Percentiles rank a stretch among this genome's conserved stretches.
Conservation (phyloP, 2,113 vertebrate genomes). For the Laticauda colubrina region DNA sequence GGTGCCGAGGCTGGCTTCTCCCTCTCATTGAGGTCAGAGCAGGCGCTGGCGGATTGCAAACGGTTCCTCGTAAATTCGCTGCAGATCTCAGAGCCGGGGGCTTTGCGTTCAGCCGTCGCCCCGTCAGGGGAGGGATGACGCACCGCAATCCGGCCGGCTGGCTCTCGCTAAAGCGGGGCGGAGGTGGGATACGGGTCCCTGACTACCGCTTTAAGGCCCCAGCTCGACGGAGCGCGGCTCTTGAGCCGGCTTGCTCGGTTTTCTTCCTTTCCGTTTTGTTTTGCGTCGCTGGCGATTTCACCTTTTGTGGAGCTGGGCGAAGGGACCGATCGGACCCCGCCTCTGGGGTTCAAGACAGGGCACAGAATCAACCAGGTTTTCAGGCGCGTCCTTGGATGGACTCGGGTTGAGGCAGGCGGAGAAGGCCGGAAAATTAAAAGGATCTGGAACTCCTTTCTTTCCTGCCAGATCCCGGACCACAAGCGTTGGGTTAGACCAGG, state of each 20-base stretch:
- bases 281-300: not conserved
- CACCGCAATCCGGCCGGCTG: not conserved
- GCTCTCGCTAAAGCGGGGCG: not conserved
- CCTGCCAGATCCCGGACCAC: not conserved
- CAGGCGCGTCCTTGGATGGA: not conserved
- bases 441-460: too few species aligned
- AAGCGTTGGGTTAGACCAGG: not conserved
- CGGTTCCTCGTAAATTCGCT: not conserved
- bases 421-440: not conserved
- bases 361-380: too few species aligned
- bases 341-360: not conserved
- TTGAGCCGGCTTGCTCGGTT: not conserved
- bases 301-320: not conserved
- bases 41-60: constrained; percentile 6
- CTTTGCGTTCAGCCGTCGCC: not conserved
- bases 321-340: too few species aligned
- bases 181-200: too few species aligned
- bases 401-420: not conserved
- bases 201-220: not conserved
- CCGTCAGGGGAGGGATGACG: not conserved
- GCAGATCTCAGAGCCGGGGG: not conserved
- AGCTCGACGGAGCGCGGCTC: not conserved
- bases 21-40: not conserved
- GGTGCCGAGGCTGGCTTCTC: not conserved
- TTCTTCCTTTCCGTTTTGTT: not conserved